A percentile compares a stretch with the other conserved stretches of the same genome.
These are phyloP conservation scores for Pristionchus exspectatus DNA, from an alignment of 2,888 invertebrate genomes.

Conservation along the genomic window DNA sequence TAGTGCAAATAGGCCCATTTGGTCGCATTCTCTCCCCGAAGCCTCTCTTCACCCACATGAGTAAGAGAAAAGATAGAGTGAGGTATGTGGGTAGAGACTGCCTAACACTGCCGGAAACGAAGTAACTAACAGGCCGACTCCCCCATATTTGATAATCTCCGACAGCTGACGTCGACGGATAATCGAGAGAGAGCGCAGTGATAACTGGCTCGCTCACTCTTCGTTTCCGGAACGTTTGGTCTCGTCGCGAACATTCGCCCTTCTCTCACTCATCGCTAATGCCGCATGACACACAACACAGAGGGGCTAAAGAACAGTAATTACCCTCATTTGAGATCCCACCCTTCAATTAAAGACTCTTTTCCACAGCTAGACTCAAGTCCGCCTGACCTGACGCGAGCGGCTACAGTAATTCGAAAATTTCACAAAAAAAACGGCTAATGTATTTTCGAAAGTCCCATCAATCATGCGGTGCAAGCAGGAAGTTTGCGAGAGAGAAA, in stretches of 20 bases:
- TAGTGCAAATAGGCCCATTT: slow-evolving; percentile 49
- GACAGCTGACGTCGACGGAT: background rate
- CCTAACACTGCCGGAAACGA: slow-evolving; percentile 28
- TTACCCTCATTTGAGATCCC: slow-evolving; percentile 16
- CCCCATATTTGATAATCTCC: background rate
- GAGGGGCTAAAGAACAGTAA: slow-evolving; percentile 33
- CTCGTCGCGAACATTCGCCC: background rate
- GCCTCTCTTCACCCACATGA: background rate
- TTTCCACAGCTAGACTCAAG: background rate
- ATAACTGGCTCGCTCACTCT: background rate
- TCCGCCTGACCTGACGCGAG: background rate
- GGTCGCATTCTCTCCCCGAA: background rate
- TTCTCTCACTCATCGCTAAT: background rate
- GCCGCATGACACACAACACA: background rate
- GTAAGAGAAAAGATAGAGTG: background rate
- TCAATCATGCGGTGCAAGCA: background rate
- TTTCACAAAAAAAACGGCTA: background rate
- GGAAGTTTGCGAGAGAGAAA: background rate
- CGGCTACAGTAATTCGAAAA: background rate
- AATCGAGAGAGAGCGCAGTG: slow-evolving; percentile 1
- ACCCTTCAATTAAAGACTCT: slow-evolving; percentile 6
- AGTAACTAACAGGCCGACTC: slow-evolving; percentile 22
- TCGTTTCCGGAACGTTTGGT: slow-evolving; percentile 22
- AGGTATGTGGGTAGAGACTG: background rate
- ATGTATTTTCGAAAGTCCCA: background rate